Evolutionary conservation across 2,888 invertebrate genomes (phyloP).

Genomic region (Drosophila hamatofila): DNA sequence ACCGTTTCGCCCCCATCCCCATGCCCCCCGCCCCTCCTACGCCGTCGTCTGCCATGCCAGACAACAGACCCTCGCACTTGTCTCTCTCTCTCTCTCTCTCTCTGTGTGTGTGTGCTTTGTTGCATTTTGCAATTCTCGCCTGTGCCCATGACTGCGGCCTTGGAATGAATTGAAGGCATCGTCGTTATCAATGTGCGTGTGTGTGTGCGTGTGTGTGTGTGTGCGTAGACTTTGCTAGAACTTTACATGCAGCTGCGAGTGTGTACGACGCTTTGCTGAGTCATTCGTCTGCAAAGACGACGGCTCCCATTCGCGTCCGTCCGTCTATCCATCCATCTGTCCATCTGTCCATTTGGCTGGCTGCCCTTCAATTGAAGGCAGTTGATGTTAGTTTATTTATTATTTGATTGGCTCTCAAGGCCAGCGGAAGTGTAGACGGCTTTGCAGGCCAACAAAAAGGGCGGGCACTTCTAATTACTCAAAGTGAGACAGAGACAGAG

Average conservation of each 20-base stretch:
- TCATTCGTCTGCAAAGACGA: slow-evolving; percentile 17
- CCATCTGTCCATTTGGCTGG: background rate
- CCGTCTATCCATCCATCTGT: background rate
- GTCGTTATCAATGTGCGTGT: slow-evolving; percentile 42
- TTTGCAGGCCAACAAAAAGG: slow-evolving; percentile 32
- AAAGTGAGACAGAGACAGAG: background rate
- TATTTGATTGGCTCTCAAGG: slow-evolving; percentile 81
- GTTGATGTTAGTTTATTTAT: slow-evolving; percentile 50
- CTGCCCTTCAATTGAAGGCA: slow-evolving; percentile 56
- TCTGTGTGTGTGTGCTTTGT: slow-evolving; percentile 18
- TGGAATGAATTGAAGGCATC: slow-evolving; percentile 72
- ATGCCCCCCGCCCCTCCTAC: background rate
- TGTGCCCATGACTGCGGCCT: slow-evolving; percentile 42
- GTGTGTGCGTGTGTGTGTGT: slow-evolving; percentile 7
- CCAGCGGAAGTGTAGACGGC: slow-evolving; percentile 75
- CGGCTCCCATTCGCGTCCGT: background rate
- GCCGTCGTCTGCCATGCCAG: background rate
- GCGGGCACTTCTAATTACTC: slow-evolving; percentile 50
- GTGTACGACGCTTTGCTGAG: slow-evolving; percentile 24
- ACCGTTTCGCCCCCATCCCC: background rate
- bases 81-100: slow-evolving; percentile 24
- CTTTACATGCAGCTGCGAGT: background rate
- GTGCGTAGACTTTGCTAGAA: slow-evolving; percentile 51
- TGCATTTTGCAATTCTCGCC: slow-evolving; percentile 53
- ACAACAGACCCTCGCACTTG: slow-evolving; percentile 59